A percentile compares a stretch with the other conserved stretches of the same genome.
Conservation (phyloP, 2,888 invertebrate genomes). For the Drosophila paramelanica region DNA sequence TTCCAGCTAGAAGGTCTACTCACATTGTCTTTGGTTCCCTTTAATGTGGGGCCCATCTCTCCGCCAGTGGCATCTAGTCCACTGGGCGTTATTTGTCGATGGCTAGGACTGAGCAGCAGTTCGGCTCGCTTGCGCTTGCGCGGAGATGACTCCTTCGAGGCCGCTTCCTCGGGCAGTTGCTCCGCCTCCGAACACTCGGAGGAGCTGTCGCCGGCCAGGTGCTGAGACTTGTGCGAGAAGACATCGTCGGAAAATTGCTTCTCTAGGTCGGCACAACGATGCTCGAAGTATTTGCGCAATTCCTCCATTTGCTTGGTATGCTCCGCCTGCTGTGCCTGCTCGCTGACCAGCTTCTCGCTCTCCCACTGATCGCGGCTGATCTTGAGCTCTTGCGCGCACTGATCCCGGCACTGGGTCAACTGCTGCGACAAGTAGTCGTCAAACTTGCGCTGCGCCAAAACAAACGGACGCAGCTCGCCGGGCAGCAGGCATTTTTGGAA, state of each 20-base stretch:
- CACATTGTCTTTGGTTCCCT: conserved; percentile 60
- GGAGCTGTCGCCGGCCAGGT: conserved; percentile 86
- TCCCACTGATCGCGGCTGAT: conserved; percentile 85
- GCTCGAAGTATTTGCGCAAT: conserved; percentile 91
- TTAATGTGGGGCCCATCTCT: conserved; percentile 35
- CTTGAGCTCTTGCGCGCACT: conserved; percentile 81
- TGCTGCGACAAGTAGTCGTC: conserved; percentile 87
- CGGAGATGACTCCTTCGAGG: conserved; percentile 78
- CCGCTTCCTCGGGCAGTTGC: conserved; percentile 77
- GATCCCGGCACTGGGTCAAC: conserved; percentile 85
- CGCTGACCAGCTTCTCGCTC: conserved; percentile 87
- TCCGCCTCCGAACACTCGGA: conserved; percentile 84
- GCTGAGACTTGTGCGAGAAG: conserved; percentile 88
- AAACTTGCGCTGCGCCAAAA: conserved; percentile 86
- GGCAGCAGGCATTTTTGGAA: conserved; percentile 83
- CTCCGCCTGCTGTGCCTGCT: conserved; percentile 87
- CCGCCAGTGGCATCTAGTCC: conserved; percentile 65
- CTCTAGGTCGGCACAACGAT: conserved; percentile 92
- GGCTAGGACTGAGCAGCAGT: conserved; percentile 83
- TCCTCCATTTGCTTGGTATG: conserved; percentile 92
- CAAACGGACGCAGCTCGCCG: conserved; percentile 83
- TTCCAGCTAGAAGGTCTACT: not conserved
- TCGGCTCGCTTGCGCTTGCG: conserved; percentile 82
- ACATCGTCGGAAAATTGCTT: conserved; percentile 90
- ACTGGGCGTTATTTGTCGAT: conserved; percentile 84